Evolutionary conservation across 2,888 invertebrate genomes (phyloP), one percentile per base, ranked within the genome.

Genomic region (Plutella xylostella): DNA sequence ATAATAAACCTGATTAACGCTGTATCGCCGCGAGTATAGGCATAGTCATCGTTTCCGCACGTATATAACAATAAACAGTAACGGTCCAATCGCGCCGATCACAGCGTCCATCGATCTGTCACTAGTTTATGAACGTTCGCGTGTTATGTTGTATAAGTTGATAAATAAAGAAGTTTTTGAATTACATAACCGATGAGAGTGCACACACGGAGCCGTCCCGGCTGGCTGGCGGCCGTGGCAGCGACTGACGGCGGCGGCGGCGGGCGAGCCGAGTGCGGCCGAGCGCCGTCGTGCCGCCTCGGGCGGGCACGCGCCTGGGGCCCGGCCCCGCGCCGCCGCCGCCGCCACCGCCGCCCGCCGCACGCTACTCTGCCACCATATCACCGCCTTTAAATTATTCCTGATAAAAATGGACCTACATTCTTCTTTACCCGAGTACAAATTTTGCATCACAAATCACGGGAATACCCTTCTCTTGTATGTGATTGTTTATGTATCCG

Each of bases 301-400:
- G 78, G 78, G 74, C 77, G 69, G 70, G 73, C 79, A 79, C 79
- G 80, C 76, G 72, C 74, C 76, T 72, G 76, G 80, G 77, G 72
- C 70, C 70, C 77, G 72, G 70, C 70, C 69, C 53, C 55, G 54
- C 53, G 17, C 30, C 41, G 47, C 34, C 49, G 41, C 45, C 50
- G 55, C 73, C 74, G 72, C 66, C 68, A 62, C 63, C 65, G 65
- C 67, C 67, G 65, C 63, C 56, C 67, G 68, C 65, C 66, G 66
- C 70, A 65, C 66, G n/a, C n/a, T n/a, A n/a, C n/a, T n/a, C 62
- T 61, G 62, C 71, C 61, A 66, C 53, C 54, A 51, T 51, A 51
- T 64, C 68, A 62, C 65, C 63, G 61, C 63, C 61, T 71, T 71
- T 67, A 63, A 73, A 72, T 73, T 70, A 70, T 72, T 25, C 25